phyloP scores from a whole-genome alignment of 1,140 invertebrate genomes.

The Scylla paramamosain region DNA sequence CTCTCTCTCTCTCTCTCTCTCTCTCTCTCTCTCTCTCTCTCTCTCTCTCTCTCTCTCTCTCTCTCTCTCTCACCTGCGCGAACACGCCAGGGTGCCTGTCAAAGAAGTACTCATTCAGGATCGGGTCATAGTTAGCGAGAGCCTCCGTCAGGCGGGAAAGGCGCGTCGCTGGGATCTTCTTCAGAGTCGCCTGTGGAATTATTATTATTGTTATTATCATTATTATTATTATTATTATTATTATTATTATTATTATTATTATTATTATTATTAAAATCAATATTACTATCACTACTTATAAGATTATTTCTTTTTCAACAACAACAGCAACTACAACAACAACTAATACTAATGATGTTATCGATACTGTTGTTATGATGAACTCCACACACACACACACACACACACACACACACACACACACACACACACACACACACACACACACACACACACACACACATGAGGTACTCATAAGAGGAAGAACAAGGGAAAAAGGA shows the following conservation, averaged over 20 bases:
- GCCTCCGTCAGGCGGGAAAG: conserved; percentile 85
- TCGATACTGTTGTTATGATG: no score
- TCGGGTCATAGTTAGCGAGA: conserved; percentile 96
- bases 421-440: no score
- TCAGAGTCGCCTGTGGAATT: conserved; percentile 86
- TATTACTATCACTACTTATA: background rate
- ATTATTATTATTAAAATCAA: background rate
- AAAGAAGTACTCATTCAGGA: conserved; percentile 99
- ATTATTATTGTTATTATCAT: background rate
- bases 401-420: no score
- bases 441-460: no score
- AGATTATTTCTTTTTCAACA: background rate
- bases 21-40: conserved; percentile 48
- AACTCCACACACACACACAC: no score
- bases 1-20: background rate
- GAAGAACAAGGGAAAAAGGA: no score
- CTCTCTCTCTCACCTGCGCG: conserved; percentile 83
- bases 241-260: background rate
- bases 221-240: background rate
- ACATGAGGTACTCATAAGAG: no score
- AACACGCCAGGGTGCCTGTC: conserved; percentile 99
- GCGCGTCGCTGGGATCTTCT: conserved; percentile 93
- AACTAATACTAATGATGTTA: no score
- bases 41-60: conserved; percentile 49
- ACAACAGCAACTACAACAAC: no score